Conservation (phyloP, 2,797 vertebrate species). For the Anolis apletophallus region DNA sequence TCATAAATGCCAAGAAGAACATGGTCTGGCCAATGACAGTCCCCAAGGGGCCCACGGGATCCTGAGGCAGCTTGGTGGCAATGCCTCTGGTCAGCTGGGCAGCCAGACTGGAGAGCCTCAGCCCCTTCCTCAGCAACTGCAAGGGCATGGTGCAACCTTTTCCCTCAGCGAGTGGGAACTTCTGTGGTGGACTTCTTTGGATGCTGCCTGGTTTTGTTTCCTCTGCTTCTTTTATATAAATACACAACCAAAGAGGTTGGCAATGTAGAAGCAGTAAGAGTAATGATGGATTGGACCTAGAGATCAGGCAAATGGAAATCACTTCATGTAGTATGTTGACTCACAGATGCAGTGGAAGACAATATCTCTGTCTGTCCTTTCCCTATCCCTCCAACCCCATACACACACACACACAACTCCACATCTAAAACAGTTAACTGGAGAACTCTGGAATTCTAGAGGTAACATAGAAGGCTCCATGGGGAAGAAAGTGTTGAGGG, state of each 20-base stretch:
- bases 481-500: neutral
- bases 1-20: slow-evolving; percentile 74
- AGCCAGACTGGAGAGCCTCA: too few species aligned
- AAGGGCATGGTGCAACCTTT: too few species aligned
- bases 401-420: too few species aligned
- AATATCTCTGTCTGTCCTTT: too few species aligned
- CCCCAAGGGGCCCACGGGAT: too few species aligned
- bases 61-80: too few species aligned
- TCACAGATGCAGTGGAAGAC: neutral
- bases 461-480: neutral
- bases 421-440: neutral
- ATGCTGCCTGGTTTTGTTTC: too few species aligned
- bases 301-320: neutral
- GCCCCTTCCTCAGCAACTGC: too few species aligned
- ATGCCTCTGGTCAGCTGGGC: too few species aligned
- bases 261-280: neutral
- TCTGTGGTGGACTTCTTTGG: too few species aligned
- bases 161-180: too few species aligned
- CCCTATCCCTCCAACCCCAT: too few species aligned
- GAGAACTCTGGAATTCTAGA: neutral
- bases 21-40: slow-evolving; percentile 59
- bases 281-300: neutral
- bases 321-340: neutral
- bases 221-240: neutral
- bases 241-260: neutral